Base-by-base conservation (phyloP, 2,888 invertebrate species). In the Polyploca ridens region DNA sequence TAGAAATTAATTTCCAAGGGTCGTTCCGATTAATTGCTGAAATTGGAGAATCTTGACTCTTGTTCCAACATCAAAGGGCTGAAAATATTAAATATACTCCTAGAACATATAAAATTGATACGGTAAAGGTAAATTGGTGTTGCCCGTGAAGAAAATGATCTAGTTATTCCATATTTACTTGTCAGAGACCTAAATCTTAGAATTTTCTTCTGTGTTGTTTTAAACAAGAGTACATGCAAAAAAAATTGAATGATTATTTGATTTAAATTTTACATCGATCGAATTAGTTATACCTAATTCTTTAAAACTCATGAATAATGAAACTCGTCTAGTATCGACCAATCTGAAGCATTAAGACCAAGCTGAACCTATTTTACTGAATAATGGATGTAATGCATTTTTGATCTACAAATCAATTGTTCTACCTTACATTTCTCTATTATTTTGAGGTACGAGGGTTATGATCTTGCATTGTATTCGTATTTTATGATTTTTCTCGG, bases 21-120 rank as follows among this genome's bases (percentile, higher is more conserved):
- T 78, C 77, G 74, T 74, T 78, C 74, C 81, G 78, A 84, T 81
- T 81, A 78, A 82, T 82, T 78, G 75, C 70, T 46, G 73, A 72
- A 78, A 82, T 82, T 80, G 78, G 78, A 66, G 77, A 80, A 79
- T 79, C 41, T 41, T 41, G 41, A 74, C 74, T 41, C 41, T 41
- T 70, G 75, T 81, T 76, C 65, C 68, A 70, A 68, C 74, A 72
- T 77, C 72, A 75, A 78, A 68, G 64, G 64, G 63, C 64, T 66
- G 41, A 65, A 64, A 66, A 66, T 66, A 69, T 66, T 46, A n/a
- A 66, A 62, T 61, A 33, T 68, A 59, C 67, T 63, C 41, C n/a
- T 14, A 57, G 16, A 33, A 33, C 38, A 10, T 65, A 33, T 33
- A 33, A 66, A 58, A 54, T 62, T 62, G 54, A 46, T 62, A 16